Evolutionary conservation across 37 sponge, comb jelly and placozoan species (phyloP), one percentile per base, ranked within the genome.

Genomic region (Spongilla lacustris): DNA sequence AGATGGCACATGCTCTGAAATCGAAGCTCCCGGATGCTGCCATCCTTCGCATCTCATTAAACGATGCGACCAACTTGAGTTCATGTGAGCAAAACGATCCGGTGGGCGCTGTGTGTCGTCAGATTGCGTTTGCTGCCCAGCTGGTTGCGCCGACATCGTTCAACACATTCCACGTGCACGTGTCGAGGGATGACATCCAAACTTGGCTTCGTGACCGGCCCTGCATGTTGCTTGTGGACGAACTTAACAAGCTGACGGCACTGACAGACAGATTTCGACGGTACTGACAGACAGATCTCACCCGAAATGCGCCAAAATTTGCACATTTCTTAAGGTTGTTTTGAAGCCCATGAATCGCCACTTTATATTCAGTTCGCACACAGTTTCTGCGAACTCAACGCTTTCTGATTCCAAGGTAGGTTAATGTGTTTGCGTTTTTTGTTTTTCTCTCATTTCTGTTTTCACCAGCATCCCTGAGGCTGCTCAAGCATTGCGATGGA

Each of bases 71-170:
- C 58, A 58, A 58, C 58, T 58, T 58, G 58, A 58, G 58, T 6
- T 58, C 58, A 58, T 58, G 58, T 8, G 58, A 58, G 58, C 14
- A 58, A 58, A 14, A 58, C 19, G 21, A 58, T 58, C 58, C 58
- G 58, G 58, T 58, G 58, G 58, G 58, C 58, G 58, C 58, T 58
- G 58, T 58, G 58, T 58, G 58, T 14, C 58, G 58, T 58, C 21
- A 17, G 58, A 58, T 58, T 58, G 58, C 58, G 58, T 58, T 58
- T 58, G 58, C 58, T 58, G 58, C 58, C 58, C 58, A 58, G 58
- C 58, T 58, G 58, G 58, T 58, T 58, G 58, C 58, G 58, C 58
- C 58, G 58, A 58, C 58, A 58, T 58, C 58, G 58, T 58, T 58
- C 58, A 14, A 58, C 58, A 58, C 58, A 58, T 58, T 58, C 58